phyloP scores from a whole-genome alignment of 2,888 invertebrate genomes.

The Conops quadrifasciatus region DNA sequence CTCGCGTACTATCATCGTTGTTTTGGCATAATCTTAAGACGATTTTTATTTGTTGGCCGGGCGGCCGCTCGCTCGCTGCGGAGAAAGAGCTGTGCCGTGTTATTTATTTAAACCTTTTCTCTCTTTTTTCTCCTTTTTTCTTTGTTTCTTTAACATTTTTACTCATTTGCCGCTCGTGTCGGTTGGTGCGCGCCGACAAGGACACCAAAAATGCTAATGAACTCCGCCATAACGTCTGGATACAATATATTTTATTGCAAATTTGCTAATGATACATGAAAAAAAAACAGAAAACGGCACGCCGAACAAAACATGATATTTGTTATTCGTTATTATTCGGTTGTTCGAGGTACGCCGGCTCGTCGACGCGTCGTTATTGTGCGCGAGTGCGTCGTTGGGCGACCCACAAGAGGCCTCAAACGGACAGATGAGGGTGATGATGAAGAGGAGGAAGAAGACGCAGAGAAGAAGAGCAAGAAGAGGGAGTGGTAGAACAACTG shows the following conservation, averaged over 20 bases:
- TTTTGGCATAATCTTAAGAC: no score
- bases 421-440: not conserved
- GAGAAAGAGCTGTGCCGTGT: not conserved
- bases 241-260: not conserved
- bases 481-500: not conserved
- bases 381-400: no score
- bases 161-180: not conserved
- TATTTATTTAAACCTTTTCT: not conserved
- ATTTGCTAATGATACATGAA: conserved; percentile 5
- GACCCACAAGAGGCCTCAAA: conserved; percentile 2
- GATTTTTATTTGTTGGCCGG: no score
- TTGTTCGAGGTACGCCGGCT: no score
- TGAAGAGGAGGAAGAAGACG: not conserved
- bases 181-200: conserved; percentile 2
- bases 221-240: not conserved
- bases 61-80: not conserved
- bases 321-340: no score
- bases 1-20: no score
- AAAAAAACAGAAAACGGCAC: no score
- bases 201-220: conserved; percentile 23
- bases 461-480: not conserved
- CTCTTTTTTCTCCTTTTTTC: not conserved
- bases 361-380: no score
- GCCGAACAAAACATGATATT: no score
- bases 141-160: not conserved